Base-by-base conservation (phyloP, 2,888 invertebrate genomes). In the Eupithecia abbreviata region DNA sequence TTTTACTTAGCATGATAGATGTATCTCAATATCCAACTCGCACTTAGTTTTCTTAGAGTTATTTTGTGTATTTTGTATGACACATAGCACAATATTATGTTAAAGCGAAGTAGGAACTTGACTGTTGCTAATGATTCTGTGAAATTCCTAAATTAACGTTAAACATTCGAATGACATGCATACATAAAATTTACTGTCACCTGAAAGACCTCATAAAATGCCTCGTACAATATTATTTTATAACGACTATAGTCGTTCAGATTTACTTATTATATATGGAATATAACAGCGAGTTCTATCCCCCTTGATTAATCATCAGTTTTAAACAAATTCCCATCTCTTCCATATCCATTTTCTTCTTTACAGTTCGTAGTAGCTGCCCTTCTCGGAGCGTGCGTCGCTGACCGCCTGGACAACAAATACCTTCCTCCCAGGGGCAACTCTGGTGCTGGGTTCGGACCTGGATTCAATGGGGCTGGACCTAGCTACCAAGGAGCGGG, bases 391-490 rank as follows among this genome's bases (percentile, higher is more conserved):
- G 92, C 89, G 79, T 93, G 94, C 88, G 87, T 94, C 80, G 94
- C 94, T 81, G 94, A 91, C 86, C 93, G 94, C 73, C 89, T 94
- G 69, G 94, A 94, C 84, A 95, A 94, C 89, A 92, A 93, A 84
- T 95, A 95, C 90, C 91, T 95, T 81, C 95, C 95, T 41, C 95
- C 95, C 79, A 91, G 94, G 87, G 93, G 93, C 72, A 92, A 92
- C 74, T 85, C 91, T 71, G 92, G 93, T 2, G 91, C 93, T 79
- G 93, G 94, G 3, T 91, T 91, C 81, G 92, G 91, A 10, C 89
- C 89, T 2, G 90, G 90, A 3, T 87, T 89, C 71, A 79, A 81
- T 18, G 82, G 76, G n/a, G 84, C 82, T 10, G 83, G 82, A 4
- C 78, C 69, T 12, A 12, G 62, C 7, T 45, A 80, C 4, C 76